These are phyloP conservation scores for Zaprionus vittiger DNA, from an alignment of 1,140 invertebrate genomes.

Conservation along the genomic window DNA sequence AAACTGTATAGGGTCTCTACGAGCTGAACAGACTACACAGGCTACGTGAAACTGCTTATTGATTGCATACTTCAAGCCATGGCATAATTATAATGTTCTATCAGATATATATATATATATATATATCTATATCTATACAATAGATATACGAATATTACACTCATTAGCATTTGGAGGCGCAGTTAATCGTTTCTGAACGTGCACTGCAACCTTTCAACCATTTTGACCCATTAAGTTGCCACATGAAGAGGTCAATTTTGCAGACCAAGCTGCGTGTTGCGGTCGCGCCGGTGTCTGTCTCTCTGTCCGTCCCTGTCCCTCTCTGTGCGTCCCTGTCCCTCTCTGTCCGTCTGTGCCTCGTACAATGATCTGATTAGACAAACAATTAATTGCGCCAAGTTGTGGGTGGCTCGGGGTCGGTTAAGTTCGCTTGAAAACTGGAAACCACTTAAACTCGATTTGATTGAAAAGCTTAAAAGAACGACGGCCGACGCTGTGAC, in stretches of 20 bases:
- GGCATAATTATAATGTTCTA: not conserved
- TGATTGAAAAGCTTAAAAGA: constrained; percentile 80
- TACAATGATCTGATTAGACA: constrained; percentile 77
- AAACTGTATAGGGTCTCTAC: not conserved
- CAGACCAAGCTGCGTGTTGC: constrained; percentile 14
- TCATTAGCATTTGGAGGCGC: not conserved
- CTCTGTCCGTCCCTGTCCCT: not conserved
- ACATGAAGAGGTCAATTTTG: constrained; percentile 30
- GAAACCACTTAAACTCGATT: constrained; percentile 75
- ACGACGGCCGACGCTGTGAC: not conserved
- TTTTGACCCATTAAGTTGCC: constrained; percentile 26
- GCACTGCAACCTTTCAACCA: constrained; percentile 11
- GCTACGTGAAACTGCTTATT: not conserved
- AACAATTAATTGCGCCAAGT: constrained; percentile 78
- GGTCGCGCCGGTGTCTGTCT: not conserved
- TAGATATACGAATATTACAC: not conserved
- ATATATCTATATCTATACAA: not conserved
- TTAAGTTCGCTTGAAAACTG: constrained; percentile 33
- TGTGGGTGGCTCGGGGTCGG: constrained; percentile 46
- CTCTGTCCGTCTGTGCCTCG: constrained; percentile 38
- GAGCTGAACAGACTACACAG: too few relatives aligned
- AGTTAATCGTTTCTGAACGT: not conserved
- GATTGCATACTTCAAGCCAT: not conserved
- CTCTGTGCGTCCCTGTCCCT: not conserved
- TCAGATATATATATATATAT: not conserved